A percentile compares a stretch with the other conserved stretches of the same genome.
Conservation (phyloP, 2,797 vertebrate species). For the Sparus aurata region DNA sequence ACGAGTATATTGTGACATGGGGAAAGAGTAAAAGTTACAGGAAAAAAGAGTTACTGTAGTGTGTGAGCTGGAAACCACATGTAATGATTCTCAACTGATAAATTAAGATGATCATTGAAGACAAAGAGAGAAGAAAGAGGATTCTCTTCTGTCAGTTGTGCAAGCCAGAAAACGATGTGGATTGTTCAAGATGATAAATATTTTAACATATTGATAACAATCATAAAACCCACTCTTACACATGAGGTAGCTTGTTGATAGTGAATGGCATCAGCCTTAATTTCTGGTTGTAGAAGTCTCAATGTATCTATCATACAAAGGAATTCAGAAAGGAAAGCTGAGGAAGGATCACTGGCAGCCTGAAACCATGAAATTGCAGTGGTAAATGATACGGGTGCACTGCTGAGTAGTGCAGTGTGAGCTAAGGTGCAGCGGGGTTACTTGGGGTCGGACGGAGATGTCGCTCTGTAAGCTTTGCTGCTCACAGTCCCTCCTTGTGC, state of each 20-base stretch:
- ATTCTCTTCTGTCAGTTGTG: not conserved
- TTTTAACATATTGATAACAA: not conserved
- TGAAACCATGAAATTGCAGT: constrained; percentile 50
- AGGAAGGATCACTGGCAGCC: not conserved
- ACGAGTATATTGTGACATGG: not conserved
- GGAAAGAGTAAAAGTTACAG: not conserved
- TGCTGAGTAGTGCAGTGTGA: constrained; percentile 43
- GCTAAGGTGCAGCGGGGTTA: constrained; percentile 30
- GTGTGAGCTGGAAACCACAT: not conserved
- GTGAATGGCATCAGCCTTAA: not conserved
- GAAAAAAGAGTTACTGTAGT: not conserved
- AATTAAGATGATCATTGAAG: not conserved
- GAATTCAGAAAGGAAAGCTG: not conserved
- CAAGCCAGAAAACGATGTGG: not conserved
- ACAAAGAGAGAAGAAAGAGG: not conserved
- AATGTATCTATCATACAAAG: not conserved
- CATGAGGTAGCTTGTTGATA: not conserved
- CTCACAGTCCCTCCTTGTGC: not conserved
- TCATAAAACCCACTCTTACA: not conserved
- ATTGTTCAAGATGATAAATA: not conserved
- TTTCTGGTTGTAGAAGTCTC: not conserved
- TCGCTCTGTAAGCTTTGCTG: constrained; percentile 13
- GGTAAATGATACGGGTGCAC: constrained; percentile 54
- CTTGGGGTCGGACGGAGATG: constrained; percentile 14
- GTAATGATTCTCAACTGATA: not conserved